Evolutionary conservation across 1,140 invertebrate species (phyloP).

Genomic region (Phenacoccus solenopsis): DNA sequence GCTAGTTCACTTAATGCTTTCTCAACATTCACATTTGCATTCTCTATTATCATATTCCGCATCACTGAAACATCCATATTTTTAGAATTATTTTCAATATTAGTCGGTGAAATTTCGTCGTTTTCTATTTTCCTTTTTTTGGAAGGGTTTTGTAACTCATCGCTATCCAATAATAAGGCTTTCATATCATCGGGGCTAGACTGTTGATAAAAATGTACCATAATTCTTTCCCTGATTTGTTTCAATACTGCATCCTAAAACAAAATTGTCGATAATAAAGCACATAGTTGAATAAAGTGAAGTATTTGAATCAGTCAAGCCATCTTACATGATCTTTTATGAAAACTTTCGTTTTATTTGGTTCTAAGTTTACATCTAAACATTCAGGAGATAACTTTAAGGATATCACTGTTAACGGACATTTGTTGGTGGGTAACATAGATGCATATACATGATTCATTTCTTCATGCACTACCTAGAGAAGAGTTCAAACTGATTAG

Average conservation of each 20-base stretch:
- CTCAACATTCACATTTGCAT: neutral
- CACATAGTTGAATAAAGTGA: no score
- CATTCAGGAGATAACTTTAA: constrained; percentile 36
- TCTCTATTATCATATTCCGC: neutral
- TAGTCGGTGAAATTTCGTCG: neutral
- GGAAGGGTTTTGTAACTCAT: neutral
- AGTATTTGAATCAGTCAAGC: no score
- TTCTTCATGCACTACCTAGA: constrained; percentile 24
- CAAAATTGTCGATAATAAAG: neutral
- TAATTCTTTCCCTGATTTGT: neutral
- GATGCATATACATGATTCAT: constrained; percentile 26
- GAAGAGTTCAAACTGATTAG: constrained; percentile 6
- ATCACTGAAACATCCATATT: neutral
- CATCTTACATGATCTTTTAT: constrained; percentile 38
- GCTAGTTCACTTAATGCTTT: neutral
- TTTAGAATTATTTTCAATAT: neutral
- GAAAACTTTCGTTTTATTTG: constrained; percentile 47
- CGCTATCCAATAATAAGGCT: neutral
- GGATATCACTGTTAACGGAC: constrained; percentile 36
- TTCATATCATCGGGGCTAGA: neutral
- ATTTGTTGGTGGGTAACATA: constrained; percentile 31
- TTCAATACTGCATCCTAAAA: constrained; percentile 1
- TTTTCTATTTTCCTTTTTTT: neutral
- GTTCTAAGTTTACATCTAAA: constrained; percentile 51
- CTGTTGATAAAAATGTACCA: neutral